phyloP scores from a whole-genome alignment of 2,888 invertebrate species.

The Alviniconcha strummeri region DNA sequence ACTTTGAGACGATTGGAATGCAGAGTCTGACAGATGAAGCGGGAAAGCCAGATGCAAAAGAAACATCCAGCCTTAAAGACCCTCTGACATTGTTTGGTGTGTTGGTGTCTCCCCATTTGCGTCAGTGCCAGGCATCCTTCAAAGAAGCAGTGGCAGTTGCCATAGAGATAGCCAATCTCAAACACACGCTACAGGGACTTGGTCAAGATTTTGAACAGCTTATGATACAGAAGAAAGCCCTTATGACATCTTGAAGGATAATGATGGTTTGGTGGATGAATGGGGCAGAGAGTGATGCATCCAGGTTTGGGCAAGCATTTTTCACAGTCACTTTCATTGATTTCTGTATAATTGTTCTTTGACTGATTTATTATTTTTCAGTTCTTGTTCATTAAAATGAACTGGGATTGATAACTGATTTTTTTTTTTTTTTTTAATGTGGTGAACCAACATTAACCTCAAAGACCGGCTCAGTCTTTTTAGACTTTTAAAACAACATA shows the following conservation, averaged over 20 bases:
- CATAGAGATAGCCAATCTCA: slow-evolving; percentile 28
- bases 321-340: neutral
- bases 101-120: slow-evolving; percentile 29
- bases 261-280: neutral
- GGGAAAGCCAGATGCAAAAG: neutral
- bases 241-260: neutral
- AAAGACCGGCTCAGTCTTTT: no score
- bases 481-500: no score
- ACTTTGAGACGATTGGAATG: slow-evolving; percentile 6
- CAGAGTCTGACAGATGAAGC: neutral
- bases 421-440: no score
- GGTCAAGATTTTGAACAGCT: neutral
- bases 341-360: neutral
- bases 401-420: neutral
- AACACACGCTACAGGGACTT: slow-evolving; percentile 17
- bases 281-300: no score
- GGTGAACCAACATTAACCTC: no score
- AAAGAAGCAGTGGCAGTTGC: neutral
- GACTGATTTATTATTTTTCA: neutral
- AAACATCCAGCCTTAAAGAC: neutral
- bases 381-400: neutral
- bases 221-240: slow-evolving; percentile 4
- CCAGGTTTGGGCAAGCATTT: no score
- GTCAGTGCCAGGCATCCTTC: slow-evolving; percentile 22
- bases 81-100: slow-evolving; percentile 26